A percentile compares a stretch with the other conserved stretches of the same genome.
Conservation (phyloP, 2,888 invertebrate species). For the Drosophila mercatorum region DNA sequence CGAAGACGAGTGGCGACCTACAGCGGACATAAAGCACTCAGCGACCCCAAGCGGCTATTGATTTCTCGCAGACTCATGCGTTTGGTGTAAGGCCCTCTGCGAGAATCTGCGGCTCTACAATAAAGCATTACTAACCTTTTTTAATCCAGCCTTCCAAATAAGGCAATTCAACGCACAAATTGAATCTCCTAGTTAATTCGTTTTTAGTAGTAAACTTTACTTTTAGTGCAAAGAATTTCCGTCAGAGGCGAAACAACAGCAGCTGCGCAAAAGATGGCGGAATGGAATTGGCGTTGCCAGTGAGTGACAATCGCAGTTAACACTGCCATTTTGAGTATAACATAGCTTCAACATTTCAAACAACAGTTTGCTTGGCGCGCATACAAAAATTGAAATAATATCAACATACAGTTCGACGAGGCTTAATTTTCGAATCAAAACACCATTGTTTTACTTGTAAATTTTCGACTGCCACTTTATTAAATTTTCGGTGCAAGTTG, state of each 20-base stretch:
- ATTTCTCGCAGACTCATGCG: constrained; percentile 50
- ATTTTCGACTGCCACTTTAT: not conserved
- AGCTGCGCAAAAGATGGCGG: constrained; percentile 80
- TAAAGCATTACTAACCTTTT: constrained; percentile 21
- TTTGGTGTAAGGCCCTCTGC: not conserved
- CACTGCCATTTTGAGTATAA: constrained; percentile 42
- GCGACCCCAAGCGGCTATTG: constrained; percentile 59
- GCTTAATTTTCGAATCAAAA: not conserved
- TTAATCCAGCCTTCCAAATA: not conserved
- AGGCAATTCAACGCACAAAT: not conserved
- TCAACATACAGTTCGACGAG: not conserved
- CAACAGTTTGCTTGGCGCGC: constrained; percentile 19
- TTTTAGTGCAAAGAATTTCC: constrained; percentile 70
- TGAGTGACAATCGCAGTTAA: not conserved
- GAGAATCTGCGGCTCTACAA: not conserved
- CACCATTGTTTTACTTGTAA: not conserved
- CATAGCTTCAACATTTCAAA: not conserved
- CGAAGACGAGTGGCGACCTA: constrained; percentile 60
- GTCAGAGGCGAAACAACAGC: constrained; percentile 67
- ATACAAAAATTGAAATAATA: not conserved
- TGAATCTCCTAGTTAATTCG: not conserved
- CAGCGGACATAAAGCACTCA: constrained; percentile 60
- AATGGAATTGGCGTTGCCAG: constrained; percentile 43
- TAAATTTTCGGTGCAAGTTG: not conserved
- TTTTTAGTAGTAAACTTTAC: constrained; percentile 31